A percentile compares a stretch with the other conserved stretches of the same genome.
These are phyloP conservation scores for Nebria salina DNA, from an alignment of 2,888 invertebrate species.

Conservation along the genomic window DNA sequence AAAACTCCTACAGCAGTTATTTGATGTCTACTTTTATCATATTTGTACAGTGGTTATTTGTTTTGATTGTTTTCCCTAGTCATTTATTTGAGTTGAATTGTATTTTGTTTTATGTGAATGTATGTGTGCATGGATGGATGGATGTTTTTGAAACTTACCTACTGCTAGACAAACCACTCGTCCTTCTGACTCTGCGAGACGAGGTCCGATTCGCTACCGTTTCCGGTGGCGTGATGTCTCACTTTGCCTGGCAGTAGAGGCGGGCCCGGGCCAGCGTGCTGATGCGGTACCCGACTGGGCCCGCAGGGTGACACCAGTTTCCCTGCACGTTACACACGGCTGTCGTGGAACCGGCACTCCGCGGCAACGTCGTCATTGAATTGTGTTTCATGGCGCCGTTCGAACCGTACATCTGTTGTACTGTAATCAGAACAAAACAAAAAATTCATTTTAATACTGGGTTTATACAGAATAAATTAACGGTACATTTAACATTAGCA, in stretches of 20 bases:
- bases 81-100: too few relatives aligned
- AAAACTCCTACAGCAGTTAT: too few relatives aligned
- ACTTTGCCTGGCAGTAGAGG: constrained; percentile 79
- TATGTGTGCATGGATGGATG: too few relatives aligned
- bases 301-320: constrained; percentile 97
- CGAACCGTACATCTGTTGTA: constrained; percentile 80
- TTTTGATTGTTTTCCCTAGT: too few relatives aligned
- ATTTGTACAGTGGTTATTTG: too few relatives aligned
- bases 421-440: constrained; percentile 62
- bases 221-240: constrained; percentile 63
- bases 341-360: constrained; percentile 59
- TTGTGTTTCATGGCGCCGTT: constrained; percentile 74
- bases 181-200: constrained; percentile 79
- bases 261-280: constrained; percentile 74
- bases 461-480: too few relatives aligned
- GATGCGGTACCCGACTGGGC: constrained; percentile 68
- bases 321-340: constrained; percentile 79
- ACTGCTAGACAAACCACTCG: constrained; percentile 89
- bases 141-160: constrained; percentile 61
- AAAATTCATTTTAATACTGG: neutral
- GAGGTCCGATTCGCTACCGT: constrained; percentile 59
- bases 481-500: too few relatives aligned
- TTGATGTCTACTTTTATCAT: too few relatives aligned
- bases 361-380: constrained; percentile 68
- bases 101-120: too few relatives aligned